phyloP scores from a whole-genome alignment of 2,797 vertebrate species.

The Rhinogobio ventralis region DNA sequence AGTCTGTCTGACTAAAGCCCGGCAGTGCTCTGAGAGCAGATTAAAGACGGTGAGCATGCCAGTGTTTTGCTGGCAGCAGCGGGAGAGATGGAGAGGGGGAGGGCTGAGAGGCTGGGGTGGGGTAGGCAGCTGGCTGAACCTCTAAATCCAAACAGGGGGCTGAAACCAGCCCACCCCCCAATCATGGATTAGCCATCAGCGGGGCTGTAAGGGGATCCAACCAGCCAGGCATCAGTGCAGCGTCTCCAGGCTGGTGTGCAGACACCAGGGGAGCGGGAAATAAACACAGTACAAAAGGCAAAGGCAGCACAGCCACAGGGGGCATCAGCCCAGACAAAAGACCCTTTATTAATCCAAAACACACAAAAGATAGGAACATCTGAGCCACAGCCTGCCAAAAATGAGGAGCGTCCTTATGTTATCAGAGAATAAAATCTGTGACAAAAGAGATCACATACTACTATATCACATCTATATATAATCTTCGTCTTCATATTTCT shows the following conservation, averaged over 20 bases:
- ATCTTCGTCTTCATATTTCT: not conserved
- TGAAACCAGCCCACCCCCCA: constrained; percentile 53
- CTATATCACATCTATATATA: not conserved
- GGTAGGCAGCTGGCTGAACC: constrained; percentile 58
- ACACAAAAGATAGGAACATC: constrained; percentile 65
- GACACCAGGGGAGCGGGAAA: constrained; percentile 52
- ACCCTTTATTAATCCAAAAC: constrained; percentile 71
- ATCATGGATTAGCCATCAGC: constrained; percentile 65
- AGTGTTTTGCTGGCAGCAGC: constrained; percentile 48
- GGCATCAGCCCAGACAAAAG: constrained; percentile 73
- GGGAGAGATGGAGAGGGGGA: constrained; percentile 25
- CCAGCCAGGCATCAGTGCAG: constrained; percentile 21
- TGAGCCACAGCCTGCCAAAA: constrained; percentile 52
- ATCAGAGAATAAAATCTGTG: constrained; percentile 1
- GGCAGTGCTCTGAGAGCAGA: constrained; percentile 51
- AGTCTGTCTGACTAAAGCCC: constrained; percentile 34
- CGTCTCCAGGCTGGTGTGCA: constrained; percentile 47
- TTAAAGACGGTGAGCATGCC: constrained; percentile 56
- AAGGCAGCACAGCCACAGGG: constrained; percentile 47
- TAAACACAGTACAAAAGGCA: constrained; percentile 62
- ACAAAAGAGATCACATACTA: constrained; percentile 4
- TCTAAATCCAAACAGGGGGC: constrained; percentile 51
- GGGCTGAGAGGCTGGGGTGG: constrained; percentile 17
- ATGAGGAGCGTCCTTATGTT: constrained; percentile 17
- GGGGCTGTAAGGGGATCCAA: constrained; percentile 36